Evolutionary conservation across 1,140 invertebrate species (phyloP).

Genomic region (Uloborus diversus): DNA sequence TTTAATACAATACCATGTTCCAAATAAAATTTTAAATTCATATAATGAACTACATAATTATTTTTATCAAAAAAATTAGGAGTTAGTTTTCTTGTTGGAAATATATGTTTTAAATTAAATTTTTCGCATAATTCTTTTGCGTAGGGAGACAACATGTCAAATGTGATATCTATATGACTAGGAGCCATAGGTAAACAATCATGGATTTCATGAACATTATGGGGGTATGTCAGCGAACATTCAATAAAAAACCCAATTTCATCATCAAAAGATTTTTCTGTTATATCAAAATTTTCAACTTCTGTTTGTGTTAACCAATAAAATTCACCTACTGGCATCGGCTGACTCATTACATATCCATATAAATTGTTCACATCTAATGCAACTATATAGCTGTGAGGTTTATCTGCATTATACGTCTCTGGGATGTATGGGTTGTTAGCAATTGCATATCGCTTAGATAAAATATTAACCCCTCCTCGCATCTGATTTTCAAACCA

Average conservation of each 20-base stretch:
- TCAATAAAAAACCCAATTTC: slow-evolving; percentile 58
- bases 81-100: neutral
- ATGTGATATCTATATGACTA: neutral
- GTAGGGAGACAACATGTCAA: neutral
- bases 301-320: slow-evolving; percentile 33
- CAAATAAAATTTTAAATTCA: neutral
- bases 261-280: neutral
- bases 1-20: neutral
- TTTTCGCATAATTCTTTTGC: neutral
- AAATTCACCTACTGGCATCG: slow-evolving; percentile 32
- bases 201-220: slow-evolving; percentile 60
- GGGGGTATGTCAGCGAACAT: slow-evolving; percentile 60
- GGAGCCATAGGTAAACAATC: slow-evolving; percentile 62
- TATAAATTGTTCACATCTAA: slow-evolving; percentile 55
- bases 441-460: slow-evolving; percentile 7
- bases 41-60: neutral
- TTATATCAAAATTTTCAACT: slow-evolving; percentile 10
- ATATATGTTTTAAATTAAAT: neutral
- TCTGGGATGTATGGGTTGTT: neutral
- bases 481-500: neutral
- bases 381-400: neutral
- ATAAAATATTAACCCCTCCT: neutral
- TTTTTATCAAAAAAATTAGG: neutral
- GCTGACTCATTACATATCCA: slow-evolving; percentile 36
- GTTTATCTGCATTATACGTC: neutral